These are phyloP conservation scores for Panulirus ornatus DNA, from an alignment of 1,140 invertebrate genomes.

Conservation along the genomic window DNA sequence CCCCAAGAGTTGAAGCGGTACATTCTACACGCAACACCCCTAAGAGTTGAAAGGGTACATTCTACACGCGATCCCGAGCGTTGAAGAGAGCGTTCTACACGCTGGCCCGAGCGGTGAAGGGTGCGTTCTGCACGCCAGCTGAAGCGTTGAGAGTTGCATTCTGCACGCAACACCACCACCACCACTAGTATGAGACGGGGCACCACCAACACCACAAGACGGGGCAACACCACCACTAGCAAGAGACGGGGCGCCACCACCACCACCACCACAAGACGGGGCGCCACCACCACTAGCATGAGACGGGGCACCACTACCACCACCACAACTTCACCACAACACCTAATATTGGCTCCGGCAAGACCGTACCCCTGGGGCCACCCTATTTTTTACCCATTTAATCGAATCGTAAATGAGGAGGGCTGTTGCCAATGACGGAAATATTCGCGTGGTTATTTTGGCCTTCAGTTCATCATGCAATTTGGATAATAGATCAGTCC, in stretches of 20 bases:
- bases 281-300: too few species aligned
- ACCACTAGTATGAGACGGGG: too few species aligned
- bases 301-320: not conserved
- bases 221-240: too few species aligned
- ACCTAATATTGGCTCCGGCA: conserved; percentile 19
- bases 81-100: too few species aligned
- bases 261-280: not conserved
- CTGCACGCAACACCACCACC: not conserved
- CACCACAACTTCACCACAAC: not conserved
- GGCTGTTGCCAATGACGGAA: conserved; percentile 15
- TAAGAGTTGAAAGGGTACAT: too few species aligned
- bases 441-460: conserved; percentile 53
- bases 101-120: too few species aligned
- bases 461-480: conserved; percentile 58
- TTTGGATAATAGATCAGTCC: conserved; percentile 60
- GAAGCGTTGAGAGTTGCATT: too few species aligned
- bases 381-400: conserved; percentile 30
- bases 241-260: not conserved
- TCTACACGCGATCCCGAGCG: too few species aligned
- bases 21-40: too few species aligned
- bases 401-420: conserved; percentile 46
- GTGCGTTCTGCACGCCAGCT: too few species aligned
- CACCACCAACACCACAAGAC: not conserved
- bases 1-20: too few species aligned
- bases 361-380: not conserved